Percentiles rank a stretch among this genome's conserved stretches.
phyloP scores from a whole-genome alignment of 2,797 vertebrate genomes.

The Ceryle rudis region DNA sequence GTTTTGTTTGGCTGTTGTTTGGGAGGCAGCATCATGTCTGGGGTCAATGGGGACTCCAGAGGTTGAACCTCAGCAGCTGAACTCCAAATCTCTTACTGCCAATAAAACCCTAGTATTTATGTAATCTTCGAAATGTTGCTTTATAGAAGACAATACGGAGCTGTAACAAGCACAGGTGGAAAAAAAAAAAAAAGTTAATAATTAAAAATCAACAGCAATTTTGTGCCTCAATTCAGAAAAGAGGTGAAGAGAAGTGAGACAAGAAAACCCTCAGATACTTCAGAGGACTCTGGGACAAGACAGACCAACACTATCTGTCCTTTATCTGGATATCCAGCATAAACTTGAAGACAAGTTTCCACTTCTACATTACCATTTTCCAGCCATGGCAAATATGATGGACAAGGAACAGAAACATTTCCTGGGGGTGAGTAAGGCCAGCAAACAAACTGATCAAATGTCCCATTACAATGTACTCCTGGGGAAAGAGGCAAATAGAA shows the following conservation, averaged over 20 bases:
- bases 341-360: neutral
- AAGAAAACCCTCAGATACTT: neutral
- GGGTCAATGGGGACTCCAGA: neutral
- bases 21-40: neutral
- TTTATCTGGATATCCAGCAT: neutral
- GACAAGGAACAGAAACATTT: constrained; percentile 92
- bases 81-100: neutral
- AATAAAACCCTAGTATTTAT: neutral
- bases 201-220: rapidly evolving
- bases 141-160: neutral
- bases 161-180: neutral
- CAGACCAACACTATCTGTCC: neutral
- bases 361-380: constrained; percentile 68
- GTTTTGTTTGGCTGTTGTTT: neutral
- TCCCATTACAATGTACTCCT: constrained; percentile 91
- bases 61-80: neutral
- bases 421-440: constrained; percentile 93
- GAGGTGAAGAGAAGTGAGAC: neutral
- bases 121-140: neutral
- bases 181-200: neutral
- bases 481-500: neutral
- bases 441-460: constrained; percentile 89
- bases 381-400: constrained; percentile 90
- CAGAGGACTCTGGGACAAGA: neutral
- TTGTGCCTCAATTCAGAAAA: neutral